phyloP scores from a whole-genome alignment of 2,888 invertebrate species.

The Luperina nickerlii region DNA sequence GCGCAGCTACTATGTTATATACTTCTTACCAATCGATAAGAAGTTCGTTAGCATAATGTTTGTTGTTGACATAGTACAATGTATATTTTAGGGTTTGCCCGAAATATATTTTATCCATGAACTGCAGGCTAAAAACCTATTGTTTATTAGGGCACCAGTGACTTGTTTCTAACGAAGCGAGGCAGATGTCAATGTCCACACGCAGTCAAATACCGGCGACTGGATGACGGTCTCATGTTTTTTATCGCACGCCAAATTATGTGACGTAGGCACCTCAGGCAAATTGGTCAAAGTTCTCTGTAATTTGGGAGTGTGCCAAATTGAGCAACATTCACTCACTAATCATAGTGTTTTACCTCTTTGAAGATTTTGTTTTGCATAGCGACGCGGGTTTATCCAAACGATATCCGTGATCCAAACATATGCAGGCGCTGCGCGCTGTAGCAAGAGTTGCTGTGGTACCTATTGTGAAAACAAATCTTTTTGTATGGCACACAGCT shows the following conservation, averaged over 20 bases:
- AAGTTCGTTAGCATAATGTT: constrained; percentile 30
- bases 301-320: constrained; percentile 75
- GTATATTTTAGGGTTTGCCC: constrained; percentile 12
- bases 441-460: constrained; percentile 5
- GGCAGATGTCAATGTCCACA: constrained; percentile 54
- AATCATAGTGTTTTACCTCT: constrained; percentile 69
- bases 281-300: constrained; percentile 76
- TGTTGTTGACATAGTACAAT: constrained; percentile 5
- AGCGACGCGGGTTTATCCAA: constrained; percentile 38
- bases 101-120: constrained; percentile 39
- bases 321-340: constrained; percentile 68
- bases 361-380: constrained; percentile 56
- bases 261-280: constrained; percentile 57
- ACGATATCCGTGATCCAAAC: constrained; percentile 7
- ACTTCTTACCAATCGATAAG: constrained; percentile 39
- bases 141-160: constrained; percentile 28
- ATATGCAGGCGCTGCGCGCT: constrained; percentile 35
- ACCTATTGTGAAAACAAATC: constrained; percentile 34
- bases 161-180: constrained; percentile 37
- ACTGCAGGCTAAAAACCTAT: constrained; percentile 25
- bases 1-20: constrained; percentile 16
- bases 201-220: constrained; percentile 44
- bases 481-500: constrained; percentile 7
- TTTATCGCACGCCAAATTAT: constrained; percentile 61
- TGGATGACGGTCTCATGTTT: constrained; percentile 47